Conservation (phyloP, 2,113 vertebrate species). For the Hippocampus barbouri region DNA sequence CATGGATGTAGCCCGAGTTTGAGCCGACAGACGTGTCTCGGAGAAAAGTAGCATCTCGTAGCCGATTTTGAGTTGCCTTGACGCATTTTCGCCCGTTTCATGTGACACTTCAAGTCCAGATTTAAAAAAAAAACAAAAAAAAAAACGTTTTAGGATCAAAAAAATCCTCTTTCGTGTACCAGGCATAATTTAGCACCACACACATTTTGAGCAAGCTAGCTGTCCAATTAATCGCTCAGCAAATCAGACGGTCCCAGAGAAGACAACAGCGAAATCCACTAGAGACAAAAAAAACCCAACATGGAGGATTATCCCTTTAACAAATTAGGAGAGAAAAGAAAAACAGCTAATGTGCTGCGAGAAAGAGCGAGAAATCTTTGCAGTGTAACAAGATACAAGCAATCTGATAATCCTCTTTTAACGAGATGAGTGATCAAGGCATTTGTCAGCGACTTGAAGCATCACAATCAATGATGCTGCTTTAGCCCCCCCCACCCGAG, state of each 20-base stretch:
- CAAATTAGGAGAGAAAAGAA: constrained; percentile 56
- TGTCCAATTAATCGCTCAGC: constrained; percentile 34
- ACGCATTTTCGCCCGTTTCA: too few species aligned
- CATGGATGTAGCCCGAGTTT: too few species aligned
- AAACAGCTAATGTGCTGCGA: constrained; percentile 55
- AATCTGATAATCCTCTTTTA: constrained; percentile 73
- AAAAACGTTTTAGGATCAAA: too few species aligned
- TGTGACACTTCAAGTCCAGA: too few species aligned
- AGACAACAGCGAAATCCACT: constrained; percentile 28
- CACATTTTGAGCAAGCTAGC: constrained; percentile 8
- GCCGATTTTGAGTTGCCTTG: too few species aligned
- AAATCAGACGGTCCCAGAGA: constrained; percentile 11
- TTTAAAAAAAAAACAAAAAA: too few species aligned
- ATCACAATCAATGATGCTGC: constrained; percentile 72
- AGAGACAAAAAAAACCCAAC: constrained; percentile 33
- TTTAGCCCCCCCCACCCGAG: constrained; percentile 57
- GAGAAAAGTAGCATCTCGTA: too few species aligned
- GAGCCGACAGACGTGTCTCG: too few species aligned
- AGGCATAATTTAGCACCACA: background rate
- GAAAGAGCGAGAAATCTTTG: constrained; percentile 56
- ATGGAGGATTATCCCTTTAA: constrained; percentile 48
- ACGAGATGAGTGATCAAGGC: constrained; percentile 73
- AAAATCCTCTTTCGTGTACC: background rate
- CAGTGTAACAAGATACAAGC: constrained; percentile 71
- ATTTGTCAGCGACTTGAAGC: constrained; percentile 66